phyloP scores from a whole-genome alignment of 2,797 vertebrate species.

The Cheracebus regulus region DNA sequence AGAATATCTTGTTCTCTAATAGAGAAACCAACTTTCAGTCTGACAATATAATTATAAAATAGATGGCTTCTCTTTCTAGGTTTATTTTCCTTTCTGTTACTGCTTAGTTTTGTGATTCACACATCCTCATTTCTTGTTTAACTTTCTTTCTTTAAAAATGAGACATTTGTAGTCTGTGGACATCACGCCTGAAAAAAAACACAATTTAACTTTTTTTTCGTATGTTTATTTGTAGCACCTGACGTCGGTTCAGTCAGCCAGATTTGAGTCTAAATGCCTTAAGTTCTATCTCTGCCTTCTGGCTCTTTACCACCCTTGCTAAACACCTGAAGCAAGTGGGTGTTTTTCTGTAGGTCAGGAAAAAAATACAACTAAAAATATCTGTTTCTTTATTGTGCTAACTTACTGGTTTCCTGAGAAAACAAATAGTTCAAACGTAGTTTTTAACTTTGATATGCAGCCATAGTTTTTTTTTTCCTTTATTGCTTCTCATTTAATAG shows the following conservation, averaged over 20 bases:
- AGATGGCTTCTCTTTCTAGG: not conserved
- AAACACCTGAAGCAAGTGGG: not conserved
- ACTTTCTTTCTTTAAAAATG: conserved; percentile 49
- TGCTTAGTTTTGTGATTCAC: not conserved
- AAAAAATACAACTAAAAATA: not conserved
- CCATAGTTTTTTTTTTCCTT: not conserved
- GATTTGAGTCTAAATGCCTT: not conserved
- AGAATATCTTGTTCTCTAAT: not conserved
- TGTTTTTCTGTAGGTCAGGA: not conserved
- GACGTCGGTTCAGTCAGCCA: conserved; percentile 4
- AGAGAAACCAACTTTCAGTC: not conserved
- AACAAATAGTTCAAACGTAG: not conserved
- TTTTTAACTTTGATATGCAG: not conserved
- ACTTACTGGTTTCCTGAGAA: not conserved
- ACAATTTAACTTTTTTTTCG: not conserved
- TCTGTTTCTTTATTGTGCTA: not conserved
- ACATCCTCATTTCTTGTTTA: not conserved
- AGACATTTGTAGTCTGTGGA: conserved; percentile 17
- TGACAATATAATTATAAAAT: not conserved
- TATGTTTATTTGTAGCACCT: not conserved
- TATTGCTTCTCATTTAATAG: not conserved
- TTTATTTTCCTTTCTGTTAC: conserved; percentile 5
- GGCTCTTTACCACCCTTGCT: not conserved
- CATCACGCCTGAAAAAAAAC: conserved; percentile 4
- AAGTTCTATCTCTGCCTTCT: not conserved